A percentile compares a stretch with the other conserved stretches of the same genome.
These are phyloP conservation scores for Colletes gigas DNA, from an alignment of 1,140 invertebrate species.

Conservation along the genomic window DNA sequence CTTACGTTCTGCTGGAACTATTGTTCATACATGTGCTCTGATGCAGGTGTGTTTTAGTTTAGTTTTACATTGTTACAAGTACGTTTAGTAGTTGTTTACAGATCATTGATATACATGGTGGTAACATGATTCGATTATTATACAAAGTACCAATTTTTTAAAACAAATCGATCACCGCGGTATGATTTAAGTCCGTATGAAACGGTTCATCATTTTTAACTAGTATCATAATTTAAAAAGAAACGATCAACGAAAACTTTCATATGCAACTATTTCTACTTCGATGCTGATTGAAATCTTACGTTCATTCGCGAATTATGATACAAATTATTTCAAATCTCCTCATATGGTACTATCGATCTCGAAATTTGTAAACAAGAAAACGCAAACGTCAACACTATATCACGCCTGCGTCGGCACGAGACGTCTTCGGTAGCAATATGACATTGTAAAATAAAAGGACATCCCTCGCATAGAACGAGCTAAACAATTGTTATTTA, in stretches of 20 bases:
- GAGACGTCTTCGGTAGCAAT: slow-evolving; percentile 53
- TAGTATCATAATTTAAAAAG: not conserved
- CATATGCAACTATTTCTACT: slow-evolving; percentile 5
- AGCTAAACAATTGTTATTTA: slow-evolving; percentile 52
- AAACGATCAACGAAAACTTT: slow-evolving; percentile 36
- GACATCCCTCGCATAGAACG: slow-evolving; percentile 34
- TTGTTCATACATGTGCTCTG: slow-evolving; percentile 43
- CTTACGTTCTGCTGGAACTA: slow-evolving; percentile 45
- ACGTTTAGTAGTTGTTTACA: slow-evolving; percentile 50
- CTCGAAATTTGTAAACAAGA: slow-evolving; percentile 37
- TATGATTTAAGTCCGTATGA: slow-evolving; percentile 60
- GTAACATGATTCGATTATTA: slow-evolving; percentile 33
- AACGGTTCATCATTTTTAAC: slow-evolving; percentile 58
- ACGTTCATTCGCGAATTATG: slow-evolving; percentile 28
- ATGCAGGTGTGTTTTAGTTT: slow-evolving; percentile 56
- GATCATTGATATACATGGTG: slow-evolving; percentile 39
- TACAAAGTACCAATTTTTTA: slow-evolving; percentile 33
- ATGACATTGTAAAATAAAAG: slow-evolving; percentile 29
- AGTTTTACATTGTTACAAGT: slow-evolving; percentile 55
- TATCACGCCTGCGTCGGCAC: slow-evolving; percentile 59
- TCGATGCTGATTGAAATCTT: slow-evolving; percentile 27
- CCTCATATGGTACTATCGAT: slow-evolving; percentile 7
- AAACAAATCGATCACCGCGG: slow-evolving; percentile 9
- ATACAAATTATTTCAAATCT: slow-evolving; percentile 24
- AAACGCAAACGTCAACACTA: slow-evolving; percentile 36